These are phyloP conservation scores for Canis aureus DNA, from an alignment of 2,113 vertebrate species.

Conservation along the genomic window DNA sequence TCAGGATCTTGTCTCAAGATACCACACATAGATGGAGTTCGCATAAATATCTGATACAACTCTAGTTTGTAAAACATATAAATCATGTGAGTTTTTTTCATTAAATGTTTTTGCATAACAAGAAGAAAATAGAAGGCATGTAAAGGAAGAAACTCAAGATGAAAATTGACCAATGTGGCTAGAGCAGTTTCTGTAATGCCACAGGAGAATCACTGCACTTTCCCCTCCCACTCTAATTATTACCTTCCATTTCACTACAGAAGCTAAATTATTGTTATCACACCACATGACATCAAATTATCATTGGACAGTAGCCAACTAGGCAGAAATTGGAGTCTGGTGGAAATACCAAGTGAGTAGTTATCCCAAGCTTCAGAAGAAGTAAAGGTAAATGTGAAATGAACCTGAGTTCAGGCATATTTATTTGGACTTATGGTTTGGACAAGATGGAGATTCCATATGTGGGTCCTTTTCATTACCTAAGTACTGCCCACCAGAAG, in stretches of 20 bases:
- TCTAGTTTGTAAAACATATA: neutral
- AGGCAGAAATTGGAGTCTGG: conserved; percentile 17
- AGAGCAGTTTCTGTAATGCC: neutral
- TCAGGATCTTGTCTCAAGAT: neutral
- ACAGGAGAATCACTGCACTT: neutral
- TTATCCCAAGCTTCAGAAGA: neutral
- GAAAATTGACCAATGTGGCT: neutral
- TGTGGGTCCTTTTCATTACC: neutral
- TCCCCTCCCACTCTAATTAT: conserved; percentile 11
- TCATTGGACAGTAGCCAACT: conserved; percentile 49
- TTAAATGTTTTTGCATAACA: neutral
- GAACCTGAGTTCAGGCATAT: conserved; percentile 60
- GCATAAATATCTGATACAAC: neutral
- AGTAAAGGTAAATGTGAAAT: neutral
- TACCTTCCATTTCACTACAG: conserved; percentile 37
- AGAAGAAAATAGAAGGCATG: neutral
- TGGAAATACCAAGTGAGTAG: conserved; percentile 42
- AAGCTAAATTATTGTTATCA: conserved; percentile 63
- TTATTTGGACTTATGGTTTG: conserved; percentile 59
- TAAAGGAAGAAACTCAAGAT: neutral
- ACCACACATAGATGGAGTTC: neutral
- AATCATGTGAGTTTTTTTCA: neutral
- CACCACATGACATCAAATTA: conserved; percentile 66
- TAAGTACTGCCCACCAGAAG: neutral
- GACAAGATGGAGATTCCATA: neutral